Evolutionary conservation across 2,113 vertebrate genomes (phyloP), one percentile per base, ranked within the genome.

Genomic region (Macquaria ambigua): DNA sequence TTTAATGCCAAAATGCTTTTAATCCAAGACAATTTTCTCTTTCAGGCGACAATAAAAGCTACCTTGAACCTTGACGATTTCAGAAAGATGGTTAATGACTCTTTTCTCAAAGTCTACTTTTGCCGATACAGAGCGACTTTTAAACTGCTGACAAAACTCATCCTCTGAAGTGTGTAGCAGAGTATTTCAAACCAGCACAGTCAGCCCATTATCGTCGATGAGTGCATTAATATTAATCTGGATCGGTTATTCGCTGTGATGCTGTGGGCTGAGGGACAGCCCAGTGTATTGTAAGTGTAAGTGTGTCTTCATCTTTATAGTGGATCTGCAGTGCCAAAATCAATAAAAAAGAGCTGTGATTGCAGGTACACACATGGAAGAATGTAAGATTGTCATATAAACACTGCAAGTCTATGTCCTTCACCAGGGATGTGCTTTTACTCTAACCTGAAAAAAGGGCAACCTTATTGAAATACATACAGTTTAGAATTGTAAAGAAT

Each of bases 191-290:
- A 39, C 12, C 18, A 79, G 85, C 80, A 55, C 41, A 62, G 75
- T 77, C 76, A 80, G 70, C 59, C 77, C 70, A 59, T 88, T 83
- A 74, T 43, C 39, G 58, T 14, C 1, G 16, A 77, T 7, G 7
- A 70, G 64, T 46, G 41, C 74, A 80, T 89, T 73, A 83, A 78
- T 78, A 85, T 87, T 64, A 56, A 86, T 76, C 48, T 74, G 55
- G 25, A 58, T 68, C 28, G 68, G 53, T 58, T 63, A 69, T 86
- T 20, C 34, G 39, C 39, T 56, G 43, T 53, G 70, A 52, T 4
- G 34, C 66, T 66, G 48, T 8, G 28, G 52, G 55, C 31, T 31
- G 20, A 77, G 55, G n/a, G 41, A 50, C 50, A 56, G 7, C 50
- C 43, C 52, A 48, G 48, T 4, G 20, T 12, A 11, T 64, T 63